Evolutionary conservation across 2,113 vertebrate genomes (phyloP).

Genomic region (Grammomys dolichurus): DNA sequence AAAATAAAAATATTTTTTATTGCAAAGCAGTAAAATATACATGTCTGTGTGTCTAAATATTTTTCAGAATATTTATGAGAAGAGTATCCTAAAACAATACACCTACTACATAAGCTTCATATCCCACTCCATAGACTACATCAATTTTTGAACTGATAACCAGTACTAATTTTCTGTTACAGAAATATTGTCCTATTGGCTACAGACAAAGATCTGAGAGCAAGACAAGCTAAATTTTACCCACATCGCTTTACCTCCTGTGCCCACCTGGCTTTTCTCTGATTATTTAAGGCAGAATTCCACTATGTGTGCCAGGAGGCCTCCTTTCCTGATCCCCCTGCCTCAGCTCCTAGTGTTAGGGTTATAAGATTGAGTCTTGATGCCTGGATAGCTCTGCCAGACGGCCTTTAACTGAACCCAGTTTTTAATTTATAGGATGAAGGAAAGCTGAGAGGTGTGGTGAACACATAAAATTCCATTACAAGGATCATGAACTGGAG

Average conservation of each 20-base stretch:
- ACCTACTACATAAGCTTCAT: not conserved
- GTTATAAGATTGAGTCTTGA: not conserved
- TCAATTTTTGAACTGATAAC: constrained; percentile 3
- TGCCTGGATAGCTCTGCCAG: not conserved
- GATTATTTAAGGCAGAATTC: not conserved
- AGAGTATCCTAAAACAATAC: not conserved
- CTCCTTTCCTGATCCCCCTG: not conserved
- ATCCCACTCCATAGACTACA: not conserved
- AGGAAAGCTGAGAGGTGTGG: not conserved
- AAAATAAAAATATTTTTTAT: not conserved
- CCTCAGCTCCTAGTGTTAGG: not conserved
- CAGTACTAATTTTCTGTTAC: not conserved
- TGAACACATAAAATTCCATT: not conserved
- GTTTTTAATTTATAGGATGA: not conserved
- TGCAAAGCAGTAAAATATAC: not conserved
- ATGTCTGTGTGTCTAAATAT: not conserved
- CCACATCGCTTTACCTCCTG: not conserved
- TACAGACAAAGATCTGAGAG: constrained; percentile 27
- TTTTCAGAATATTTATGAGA: not conserved
- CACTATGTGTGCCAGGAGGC: not conserved
- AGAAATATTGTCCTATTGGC: not conserved
- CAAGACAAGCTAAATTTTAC: not conserved
- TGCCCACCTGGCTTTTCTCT: not conserved
- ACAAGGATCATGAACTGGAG: not conserved
- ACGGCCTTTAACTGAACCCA: not conserved